Conservation (phyloP, 2,113 vertebrate species). For the Equus przewalskii region DNA sequence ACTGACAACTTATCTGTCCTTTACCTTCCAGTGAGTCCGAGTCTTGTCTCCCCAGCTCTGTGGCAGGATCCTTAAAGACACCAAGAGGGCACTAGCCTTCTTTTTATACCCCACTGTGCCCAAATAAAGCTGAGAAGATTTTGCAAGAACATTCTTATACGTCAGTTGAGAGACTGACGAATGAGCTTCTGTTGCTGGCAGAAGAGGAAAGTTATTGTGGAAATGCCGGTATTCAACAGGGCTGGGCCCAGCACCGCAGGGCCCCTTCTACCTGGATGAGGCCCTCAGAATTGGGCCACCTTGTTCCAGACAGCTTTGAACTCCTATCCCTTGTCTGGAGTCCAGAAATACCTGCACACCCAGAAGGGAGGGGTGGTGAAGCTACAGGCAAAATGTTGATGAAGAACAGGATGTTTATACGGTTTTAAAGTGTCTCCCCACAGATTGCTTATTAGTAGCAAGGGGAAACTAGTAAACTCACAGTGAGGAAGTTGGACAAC, state of each 20-base stretch:
- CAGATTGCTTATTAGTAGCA: neutral
- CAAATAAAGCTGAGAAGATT: neutral
- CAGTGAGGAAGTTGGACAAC: neutral
- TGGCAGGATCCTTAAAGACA: neutral
- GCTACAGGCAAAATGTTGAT: neutral
- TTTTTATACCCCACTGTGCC: neutral
- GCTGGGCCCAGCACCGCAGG: neutral
- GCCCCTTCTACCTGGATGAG: neutral
- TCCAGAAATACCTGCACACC: neutral
- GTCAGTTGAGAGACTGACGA: neutral
- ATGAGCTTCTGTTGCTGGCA: neutral
- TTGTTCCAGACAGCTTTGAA: neutral
- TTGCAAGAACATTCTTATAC: neutral
- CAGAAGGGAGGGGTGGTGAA: neutral
- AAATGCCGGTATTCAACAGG: neutral
- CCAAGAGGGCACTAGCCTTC: neutral
- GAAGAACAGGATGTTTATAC: neutral
- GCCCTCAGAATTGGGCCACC: neutral
- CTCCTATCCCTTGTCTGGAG: neutral
- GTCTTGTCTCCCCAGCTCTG: neutral
- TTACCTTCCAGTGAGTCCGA: constrained; percentile 41
- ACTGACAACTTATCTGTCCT: neutral
- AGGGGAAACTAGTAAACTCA: neutral
- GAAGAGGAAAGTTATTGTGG: neutral
- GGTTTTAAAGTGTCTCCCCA: neutral